Evolutionary conservation across 2,113 vertebrate genomes (phyloP).

Genomic region (Spilogale gracilis): DNA sequence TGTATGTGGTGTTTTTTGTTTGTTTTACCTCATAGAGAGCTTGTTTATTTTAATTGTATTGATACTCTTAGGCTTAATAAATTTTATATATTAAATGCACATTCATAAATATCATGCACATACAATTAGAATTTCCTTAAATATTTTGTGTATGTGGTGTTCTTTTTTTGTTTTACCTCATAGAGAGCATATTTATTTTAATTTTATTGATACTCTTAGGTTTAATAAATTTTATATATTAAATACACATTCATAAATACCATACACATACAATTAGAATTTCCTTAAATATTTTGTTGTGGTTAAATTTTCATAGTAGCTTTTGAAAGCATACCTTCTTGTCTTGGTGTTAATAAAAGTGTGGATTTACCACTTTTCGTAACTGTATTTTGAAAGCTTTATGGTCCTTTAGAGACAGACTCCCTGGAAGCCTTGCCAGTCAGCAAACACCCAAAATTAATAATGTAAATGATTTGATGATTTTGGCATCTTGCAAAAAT

Average conservation of each 20-base stretch:
- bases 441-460: constrained; percentile 37
- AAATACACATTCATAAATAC: neutral
- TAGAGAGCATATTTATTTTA: neutral
- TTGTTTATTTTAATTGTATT: constrained; percentile 55
- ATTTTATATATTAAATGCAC: neutral
- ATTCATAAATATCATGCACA: neutral
- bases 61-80: constrained; percentile 2
- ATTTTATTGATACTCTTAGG: constrained; percentile 14
- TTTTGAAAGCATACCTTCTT: constrained; percentile 43
- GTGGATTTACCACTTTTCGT: constrained; percentile 50
- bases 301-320: constrained; percentile 41
- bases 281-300: constrained; percentile 17
- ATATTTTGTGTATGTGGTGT: neutral
- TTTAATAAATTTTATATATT: constrained; percentile 13
- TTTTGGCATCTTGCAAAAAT: constrained; percentile 50
- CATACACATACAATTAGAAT: neutral
- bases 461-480: constrained; percentile 35
- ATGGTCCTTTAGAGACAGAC: constrained; percentile 63
- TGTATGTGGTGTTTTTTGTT: neutral
- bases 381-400: constrained; percentile 62
- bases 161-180: neutral
- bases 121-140: constrained; percentile 31
- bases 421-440: constrained; percentile 57
- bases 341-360: constrained; percentile 69
- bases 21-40: neutral